phyloP scores from a whole-genome alignment of 1,140 invertebrate genomes.

The Aphelinus atriplicis region DNA sequence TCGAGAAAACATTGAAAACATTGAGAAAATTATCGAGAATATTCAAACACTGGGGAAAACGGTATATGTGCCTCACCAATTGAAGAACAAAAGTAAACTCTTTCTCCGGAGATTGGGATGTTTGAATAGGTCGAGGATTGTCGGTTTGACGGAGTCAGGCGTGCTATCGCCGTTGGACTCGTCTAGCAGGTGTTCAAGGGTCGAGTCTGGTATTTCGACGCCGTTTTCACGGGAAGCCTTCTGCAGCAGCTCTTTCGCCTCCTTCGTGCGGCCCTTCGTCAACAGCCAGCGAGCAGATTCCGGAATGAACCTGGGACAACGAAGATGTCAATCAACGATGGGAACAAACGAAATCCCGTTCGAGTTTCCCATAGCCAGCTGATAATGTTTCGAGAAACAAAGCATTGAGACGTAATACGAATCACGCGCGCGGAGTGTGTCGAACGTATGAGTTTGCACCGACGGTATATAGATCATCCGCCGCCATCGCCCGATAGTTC shows the following conservation, averaged over 20 bases:
- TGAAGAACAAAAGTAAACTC: constrained; percentile 79
- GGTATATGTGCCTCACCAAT: constrained; percentile 69
- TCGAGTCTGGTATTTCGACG: constrained; percentile 68
- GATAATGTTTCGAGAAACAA: no score
- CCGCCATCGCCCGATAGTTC: no score
- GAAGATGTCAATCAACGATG: neutral
- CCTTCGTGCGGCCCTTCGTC: constrained; percentile 76
- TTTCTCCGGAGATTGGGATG: constrained; percentile 77
- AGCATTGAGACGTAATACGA: no score
- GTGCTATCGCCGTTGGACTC: constrained; percentile 61
- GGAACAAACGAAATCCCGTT: no score
- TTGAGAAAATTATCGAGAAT: no score
- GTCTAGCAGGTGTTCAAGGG: constrained; percentile 67
- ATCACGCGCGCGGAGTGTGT: no score
- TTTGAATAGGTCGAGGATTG: constrained; percentile 75
- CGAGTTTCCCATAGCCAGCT: no score
- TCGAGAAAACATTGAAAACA: no score
- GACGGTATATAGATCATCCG: no score
- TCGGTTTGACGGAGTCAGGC: constrained; percentile 64
- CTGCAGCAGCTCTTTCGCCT: constrained; percentile 76
- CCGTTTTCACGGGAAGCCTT: constrained; percentile 77
- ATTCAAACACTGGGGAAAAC: no score
- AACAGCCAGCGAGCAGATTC: constrained; percentile 86
- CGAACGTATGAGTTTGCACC: no score
- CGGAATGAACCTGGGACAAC: constrained; percentile 74